Conservation (phyloP, 2,797 vertebrate species). For the Hydrolagus colliei region DNA sequence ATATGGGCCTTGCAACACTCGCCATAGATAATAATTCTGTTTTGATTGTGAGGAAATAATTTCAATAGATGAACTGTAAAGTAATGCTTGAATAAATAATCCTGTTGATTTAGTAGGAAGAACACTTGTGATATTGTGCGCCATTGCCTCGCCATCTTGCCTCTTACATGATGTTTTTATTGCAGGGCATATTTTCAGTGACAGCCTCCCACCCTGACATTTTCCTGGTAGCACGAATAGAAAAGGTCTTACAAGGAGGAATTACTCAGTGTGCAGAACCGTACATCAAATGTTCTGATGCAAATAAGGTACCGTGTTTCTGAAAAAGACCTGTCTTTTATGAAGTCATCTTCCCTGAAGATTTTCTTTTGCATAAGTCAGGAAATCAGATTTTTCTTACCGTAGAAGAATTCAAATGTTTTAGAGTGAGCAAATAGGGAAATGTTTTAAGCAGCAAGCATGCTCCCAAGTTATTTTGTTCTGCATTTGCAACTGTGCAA, state of each 20-base stretch:
- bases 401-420: no score
- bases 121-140: not conserved
- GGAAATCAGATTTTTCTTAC: no score
- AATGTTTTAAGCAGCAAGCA: no score
- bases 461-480: no score
- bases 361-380: slow-evolving; percentile 33
- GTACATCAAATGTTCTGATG: slow-evolving; percentile 84
- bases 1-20: no score
- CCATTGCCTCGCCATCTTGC: no score
- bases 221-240: slow-evolving; percentile 83
- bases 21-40: no score
- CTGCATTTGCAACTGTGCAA: not conserved
- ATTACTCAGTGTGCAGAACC: slow-evolving; percentile 88
- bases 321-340: not conserved
- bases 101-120: not conserved
- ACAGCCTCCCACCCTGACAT: slow-evolving; percentile 84
- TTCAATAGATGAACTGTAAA: no score
- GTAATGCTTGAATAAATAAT: not conserved
- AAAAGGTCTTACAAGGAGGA: slow-evolving; percentile 94
- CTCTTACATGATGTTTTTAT: not conserved
- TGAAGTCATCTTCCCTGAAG: not conserved
- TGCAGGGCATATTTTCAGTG: slow-evolving; percentile 86
- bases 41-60: no score
- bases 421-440: no score
- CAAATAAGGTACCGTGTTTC: slow-evolving; percentile 65